Conservation (phyloP, 2,888 invertebrate genomes). For the Rugalucina vietnamica region DNA sequence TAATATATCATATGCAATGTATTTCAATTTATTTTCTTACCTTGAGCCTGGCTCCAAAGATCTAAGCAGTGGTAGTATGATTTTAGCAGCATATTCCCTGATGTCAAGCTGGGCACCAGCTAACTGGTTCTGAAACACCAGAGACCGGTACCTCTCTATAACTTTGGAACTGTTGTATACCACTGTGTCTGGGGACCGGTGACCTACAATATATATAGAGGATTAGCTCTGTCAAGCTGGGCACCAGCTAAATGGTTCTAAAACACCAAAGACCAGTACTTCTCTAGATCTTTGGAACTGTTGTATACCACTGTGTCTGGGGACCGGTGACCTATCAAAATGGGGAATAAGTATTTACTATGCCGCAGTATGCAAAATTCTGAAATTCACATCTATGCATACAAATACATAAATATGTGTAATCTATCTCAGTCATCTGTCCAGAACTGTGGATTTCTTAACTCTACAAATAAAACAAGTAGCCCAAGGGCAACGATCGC, state of each 20-base stretch:
- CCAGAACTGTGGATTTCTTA: no score
- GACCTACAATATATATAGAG: constrained; percentile 25
- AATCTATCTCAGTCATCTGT: no score
- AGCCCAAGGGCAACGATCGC: no score
- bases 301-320: constrained; percentile 42
- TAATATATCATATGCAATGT: no score
- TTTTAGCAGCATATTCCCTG: constrained; percentile 48
- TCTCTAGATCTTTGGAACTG: constrained; percentile 55
- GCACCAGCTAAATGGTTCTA: constrained; percentile 60
- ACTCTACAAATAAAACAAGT: no score
- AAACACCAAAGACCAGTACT: constrained; percentile 55
- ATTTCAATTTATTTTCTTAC: constrained; percentile 51
- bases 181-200: neutral
- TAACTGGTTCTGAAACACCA: constrained; percentile 63
- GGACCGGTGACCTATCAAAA: constrained; percentile 4
- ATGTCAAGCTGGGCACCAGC: constrained; percentile 51
- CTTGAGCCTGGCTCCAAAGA: constrained; percentile 59
- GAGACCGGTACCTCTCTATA: constrained; percentile 55
- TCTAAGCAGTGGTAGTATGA: constrained; percentile 59
- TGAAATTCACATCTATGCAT: no score
- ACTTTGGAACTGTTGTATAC: constrained; percentile 55
- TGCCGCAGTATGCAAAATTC: no score
- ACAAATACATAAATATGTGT: no score
- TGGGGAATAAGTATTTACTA: no score
- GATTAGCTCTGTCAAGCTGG: constrained; percentile 46